Evolutionary conservation across 2,113 vertebrate species (phyloP), one percentile per base, ranked within the genome.

Genomic region (Odontesthes bonariensis): DNA sequence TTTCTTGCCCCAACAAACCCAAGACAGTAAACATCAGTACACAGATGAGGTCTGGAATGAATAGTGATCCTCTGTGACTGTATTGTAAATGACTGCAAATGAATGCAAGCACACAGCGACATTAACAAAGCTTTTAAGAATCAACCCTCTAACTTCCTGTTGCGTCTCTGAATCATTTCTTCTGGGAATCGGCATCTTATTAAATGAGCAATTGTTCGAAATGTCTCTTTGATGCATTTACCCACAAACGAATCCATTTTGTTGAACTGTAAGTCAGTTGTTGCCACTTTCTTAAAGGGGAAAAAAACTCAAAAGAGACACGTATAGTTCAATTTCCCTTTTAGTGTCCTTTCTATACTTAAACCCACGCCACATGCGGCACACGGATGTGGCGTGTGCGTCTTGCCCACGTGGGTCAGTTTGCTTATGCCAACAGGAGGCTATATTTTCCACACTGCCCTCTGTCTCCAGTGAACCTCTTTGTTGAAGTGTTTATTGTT

Each of bases 11-110:
- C 47, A 71, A 83, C 89, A 86, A 77, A 86, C 60, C 68, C 35
- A 56, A 81, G 44, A 54, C 61, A 79, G 61, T 82, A 75, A 86
- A 83, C 80, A 84, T 79, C 69, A 59, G 47, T 42, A 70, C 42
- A 58, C 17, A 75, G 57, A 68, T 38, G 0, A 7, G 51, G 51
- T 53, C 54, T 32, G 19, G 62, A 0, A 53, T 49, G 66, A 70
- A 90, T 76, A 86, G 78, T 66, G 62, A 81, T 22, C 46, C 56
- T 77, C 79, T 86, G 73, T 89, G 62, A 47, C 60, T 82, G 79
- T 49, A 51, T 78, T 64, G 49, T 60, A 81, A 80, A 77, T 47
- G 82, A 53, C 20, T 42, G 19, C 32, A 67, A 66, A 76, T 73
- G 62, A 81, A 85, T 74, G 44, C 0, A 47, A 38, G 54, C 8